These are phyloP conservation scores for Cephus runcator DNA, from an alignment of 2,888 invertebrate species.

Conservation along the genomic window DNA sequence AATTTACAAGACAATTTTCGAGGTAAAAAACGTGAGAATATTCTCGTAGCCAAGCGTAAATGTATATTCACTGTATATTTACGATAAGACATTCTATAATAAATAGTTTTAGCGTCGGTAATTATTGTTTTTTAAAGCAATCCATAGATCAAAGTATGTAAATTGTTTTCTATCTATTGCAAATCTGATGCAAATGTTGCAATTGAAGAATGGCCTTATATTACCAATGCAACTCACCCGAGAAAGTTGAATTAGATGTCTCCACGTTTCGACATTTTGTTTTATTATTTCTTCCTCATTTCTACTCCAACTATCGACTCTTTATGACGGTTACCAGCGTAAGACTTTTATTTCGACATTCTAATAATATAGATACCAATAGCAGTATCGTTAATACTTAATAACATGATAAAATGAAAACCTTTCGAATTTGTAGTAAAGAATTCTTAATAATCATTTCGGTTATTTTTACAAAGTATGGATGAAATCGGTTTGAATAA, in stretches of 20 bases:
- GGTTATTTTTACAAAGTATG: background rate
- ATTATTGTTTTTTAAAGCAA: slow-evolving; percentile 21
- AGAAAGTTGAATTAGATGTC: background rate
- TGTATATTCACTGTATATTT: slow-evolving; percentile 62
- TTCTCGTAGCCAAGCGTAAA: slow-evolving; percentile 57
- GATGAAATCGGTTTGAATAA: background rate
- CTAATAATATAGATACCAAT: background rate
- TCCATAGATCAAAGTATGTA: slow-evolving; percentile 13
- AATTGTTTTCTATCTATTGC: slow-evolving; percentile 11
- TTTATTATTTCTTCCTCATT: background rate
- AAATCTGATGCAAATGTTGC: background rate
- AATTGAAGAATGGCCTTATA: background rate
- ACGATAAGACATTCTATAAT: slow-evolving; percentile 37
- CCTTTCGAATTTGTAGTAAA: background rate
- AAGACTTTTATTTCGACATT: background rate
- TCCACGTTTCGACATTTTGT: background rate
- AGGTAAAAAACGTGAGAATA: slow-evolving; percentile 37
- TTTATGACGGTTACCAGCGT: background rate
- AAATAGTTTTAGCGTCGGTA: slow-evolving; percentile 28
- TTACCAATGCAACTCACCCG: background rate
- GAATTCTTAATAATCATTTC: background rate
- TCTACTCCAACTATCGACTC: background rate
- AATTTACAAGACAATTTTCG: background rate
- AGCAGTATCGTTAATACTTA: background rate
- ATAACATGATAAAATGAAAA: background rate